A percentile compares a stretch with the other conserved stretches of the same genome.
These are phyloP conservation scores for Diogma glabrata DNA, from an alignment of 2,888 invertebrate species.

Conservation along the genomic window DNA sequence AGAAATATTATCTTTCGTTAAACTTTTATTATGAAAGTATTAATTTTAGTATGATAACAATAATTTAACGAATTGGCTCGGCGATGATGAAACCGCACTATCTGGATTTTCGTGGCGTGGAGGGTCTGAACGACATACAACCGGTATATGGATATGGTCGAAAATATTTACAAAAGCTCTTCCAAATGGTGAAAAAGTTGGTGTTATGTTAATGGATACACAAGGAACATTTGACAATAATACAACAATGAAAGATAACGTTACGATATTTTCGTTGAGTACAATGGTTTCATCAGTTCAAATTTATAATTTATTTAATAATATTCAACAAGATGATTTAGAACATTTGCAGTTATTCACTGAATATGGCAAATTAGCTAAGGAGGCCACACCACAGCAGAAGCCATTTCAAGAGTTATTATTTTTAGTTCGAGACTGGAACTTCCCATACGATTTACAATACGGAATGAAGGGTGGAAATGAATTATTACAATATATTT, in stretches of 20 bases:
- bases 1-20: neutral
- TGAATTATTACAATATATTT: neutral
- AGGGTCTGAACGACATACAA: conserved; percentile 11
- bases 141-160: conserved; percentile 13
- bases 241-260: conserved; percentile 9
- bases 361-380: conserved; percentile 11
- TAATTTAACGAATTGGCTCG: conserved; percentile 9
- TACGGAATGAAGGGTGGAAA: conserved; percentile 3
- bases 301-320: conserved; percentile 11
- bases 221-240: conserved; percentile 14
- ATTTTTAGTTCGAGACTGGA: conserved; percentile 14
- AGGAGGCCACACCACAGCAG: neutral
- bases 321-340: conserved; percentile 14
- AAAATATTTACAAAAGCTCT: conserved; percentile 11
- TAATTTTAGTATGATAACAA: neutral
- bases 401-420: conserved; percentile 14
- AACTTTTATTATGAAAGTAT: neutral
- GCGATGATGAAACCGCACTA: conserved; percentile 8
- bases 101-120: conserved; percentile 13
- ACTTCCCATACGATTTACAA: conserved; percentile 3
- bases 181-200: conserved; percentile 10
- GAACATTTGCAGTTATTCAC: conserved; percentile 13
- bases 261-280: conserved; percentile 13
- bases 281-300: conserved; percentile 14
- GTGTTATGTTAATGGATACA: conserved; percentile 14